Percentiles rank a stretch among this genome's conserved stretches.
These are phyloP conservation scores for Champsocephalus gunnari DNA, from an alignment of 2,797 vertebrate genomes.

Conservation along the genomic window DNA sequence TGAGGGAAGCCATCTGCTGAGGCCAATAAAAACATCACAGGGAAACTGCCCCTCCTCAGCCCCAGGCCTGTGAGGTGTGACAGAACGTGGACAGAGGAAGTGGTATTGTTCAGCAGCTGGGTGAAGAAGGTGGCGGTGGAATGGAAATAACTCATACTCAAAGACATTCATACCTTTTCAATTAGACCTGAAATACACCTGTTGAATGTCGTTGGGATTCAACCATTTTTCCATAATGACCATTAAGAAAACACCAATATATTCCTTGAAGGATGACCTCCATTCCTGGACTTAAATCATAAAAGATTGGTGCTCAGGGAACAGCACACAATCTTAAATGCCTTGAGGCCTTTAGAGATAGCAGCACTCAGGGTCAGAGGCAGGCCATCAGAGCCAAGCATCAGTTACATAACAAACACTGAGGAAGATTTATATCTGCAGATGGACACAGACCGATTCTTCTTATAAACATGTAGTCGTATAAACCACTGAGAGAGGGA, in stretches of 20 bases:
- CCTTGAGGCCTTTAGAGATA: conserved; percentile 46
- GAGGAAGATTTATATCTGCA: conserved; percentile 71
- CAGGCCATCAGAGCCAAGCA: conserved; percentile 63
- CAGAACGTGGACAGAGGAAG: conserved; percentile 47
- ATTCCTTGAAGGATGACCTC: conserved; percentile 9
- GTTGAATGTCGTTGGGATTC: conserved; percentile 4
- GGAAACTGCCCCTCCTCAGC: conserved; percentile 63
- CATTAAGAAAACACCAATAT: conserved; percentile 6
- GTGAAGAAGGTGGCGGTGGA: conserved; percentile 4
- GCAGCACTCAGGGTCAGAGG: conserved; percentile 61
- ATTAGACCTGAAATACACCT: background rate
- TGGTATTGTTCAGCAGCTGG: conserved; percentile 45
- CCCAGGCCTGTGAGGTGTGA: conserved; percentile 60
- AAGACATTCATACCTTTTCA: background rate
- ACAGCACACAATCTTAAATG: conserved; percentile 28
- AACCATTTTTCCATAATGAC: background rate
- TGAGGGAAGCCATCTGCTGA: conserved; percentile 83
- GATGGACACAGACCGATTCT: conserved; percentile 62
- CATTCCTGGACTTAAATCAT: conserved; percentile 13
- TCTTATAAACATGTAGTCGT: conserved; percentile 46
- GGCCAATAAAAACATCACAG: conserved; percentile 82
- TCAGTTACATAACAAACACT: conserved; percentile 76
- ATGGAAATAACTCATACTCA: conserved; percentile 3
- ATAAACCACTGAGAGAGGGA: conserved; percentile 12
- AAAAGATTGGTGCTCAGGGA: conserved; percentile 28